Percentiles rank a stretch among this genome's conserved stretches.
These are phyloP conservation scores for Apodemia mormo DNA, from an alignment of 2,888 invertebrate species.

Conservation along the genomic window DNA sequence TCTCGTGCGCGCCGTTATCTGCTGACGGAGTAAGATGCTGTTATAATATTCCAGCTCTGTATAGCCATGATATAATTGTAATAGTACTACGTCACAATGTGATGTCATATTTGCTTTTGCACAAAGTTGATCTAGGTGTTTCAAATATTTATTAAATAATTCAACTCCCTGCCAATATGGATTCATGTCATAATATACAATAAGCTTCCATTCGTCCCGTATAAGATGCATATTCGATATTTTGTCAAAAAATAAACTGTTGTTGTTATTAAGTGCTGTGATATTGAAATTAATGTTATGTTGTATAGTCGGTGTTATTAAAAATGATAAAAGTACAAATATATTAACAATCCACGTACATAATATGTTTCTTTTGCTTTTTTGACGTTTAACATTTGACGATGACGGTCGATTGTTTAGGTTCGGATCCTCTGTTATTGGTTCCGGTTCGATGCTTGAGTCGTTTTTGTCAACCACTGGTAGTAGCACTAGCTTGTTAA, in stretches of 20 bases:
- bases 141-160: slow-evolving; percentile 15
- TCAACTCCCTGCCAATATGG: slow-evolving; percentile 21
- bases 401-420: too few species aligned
- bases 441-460: neutral
- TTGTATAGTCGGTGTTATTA: too few species aligned
- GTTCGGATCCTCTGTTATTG: neutral
- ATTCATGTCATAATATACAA: slow-evolving; percentile 24
- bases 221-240: too few species aligned
- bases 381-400: neutral
- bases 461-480: neutral
- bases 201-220: slow-evolving; percentile 15
- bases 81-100: too few species aligned
- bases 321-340: too few species aligned
- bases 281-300: neutral
- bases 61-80: slow-evolving; percentile 16
- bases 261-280: slow-evolving; percentile 9
- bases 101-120: too few species aligned
- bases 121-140: slow-evolving; percentile 3
- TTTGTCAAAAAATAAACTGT: too few species aligned
- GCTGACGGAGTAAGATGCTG: slow-evolving; percentile 12
- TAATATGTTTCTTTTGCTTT: neutral
- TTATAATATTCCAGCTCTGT: neutral
- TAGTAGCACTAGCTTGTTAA: neutral
- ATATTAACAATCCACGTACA: too few species aligned
- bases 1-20: slow-evolving; percentile 22